Evolutionary conservation across 2,888 invertebrate species (phyloP).

Genomic region (Acanthacorydalis orientalis): DNA sequence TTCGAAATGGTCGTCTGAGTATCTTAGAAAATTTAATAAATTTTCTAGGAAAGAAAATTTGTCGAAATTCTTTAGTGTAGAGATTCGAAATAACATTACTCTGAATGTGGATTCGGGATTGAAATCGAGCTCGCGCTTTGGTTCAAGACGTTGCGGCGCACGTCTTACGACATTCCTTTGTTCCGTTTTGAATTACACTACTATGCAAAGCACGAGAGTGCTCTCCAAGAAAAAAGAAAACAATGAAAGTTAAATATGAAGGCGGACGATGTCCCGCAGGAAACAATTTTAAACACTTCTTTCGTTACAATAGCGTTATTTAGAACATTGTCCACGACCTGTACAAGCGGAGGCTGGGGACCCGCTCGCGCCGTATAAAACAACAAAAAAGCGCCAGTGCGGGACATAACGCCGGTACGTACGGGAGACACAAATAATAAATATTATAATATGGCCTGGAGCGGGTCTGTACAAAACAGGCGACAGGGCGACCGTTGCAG

Average conservation of each 20-base stretch:
- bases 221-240: background rate
- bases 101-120: no score
- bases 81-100: no score
- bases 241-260: slow-evolving; percentile 29
- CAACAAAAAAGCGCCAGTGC: background rate
- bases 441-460: slow-evolving; percentile 25
- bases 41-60: no score
- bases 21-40: no score
- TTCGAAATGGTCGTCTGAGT: no score
- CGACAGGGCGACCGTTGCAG: slow-evolving; percentile 15
- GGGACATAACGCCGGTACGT: slow-evolving; percentile 21
- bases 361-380: background rate
- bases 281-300: slow-evolving; percentile 29
- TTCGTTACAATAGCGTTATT: slow-evolving; percentile 22
- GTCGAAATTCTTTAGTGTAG: no score
- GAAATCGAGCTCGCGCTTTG: no score
- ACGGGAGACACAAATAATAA: slow-evolving; percentile 30
- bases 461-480: slow-evolving; percentile 8
- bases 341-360: background rate
- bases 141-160: background rate
- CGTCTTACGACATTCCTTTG: background rate
- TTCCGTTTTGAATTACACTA: no score
- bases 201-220: no score
- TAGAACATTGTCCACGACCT: background rate
- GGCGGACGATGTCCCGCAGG: slow-evolving; percentile 19